Evolutionary conservation across 2,888 invertebrate genomes (phyloP).

Genomic region (Meghimatium bilineatum): DNA sequence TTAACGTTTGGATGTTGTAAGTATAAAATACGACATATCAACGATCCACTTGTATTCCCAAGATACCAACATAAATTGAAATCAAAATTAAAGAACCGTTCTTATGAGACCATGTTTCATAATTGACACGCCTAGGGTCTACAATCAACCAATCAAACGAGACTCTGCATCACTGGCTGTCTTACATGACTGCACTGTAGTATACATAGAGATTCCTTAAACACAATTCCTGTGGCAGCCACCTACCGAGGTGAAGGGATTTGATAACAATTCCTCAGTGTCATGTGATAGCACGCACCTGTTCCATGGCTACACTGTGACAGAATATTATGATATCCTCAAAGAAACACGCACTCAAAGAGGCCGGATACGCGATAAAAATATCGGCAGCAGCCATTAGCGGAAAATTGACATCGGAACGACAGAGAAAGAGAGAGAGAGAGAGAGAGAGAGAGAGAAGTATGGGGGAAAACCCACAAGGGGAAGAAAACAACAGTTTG

Average conservation of each 20-base stretch:
- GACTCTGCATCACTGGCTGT: not conserved
- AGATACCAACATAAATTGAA: too few species aligned
- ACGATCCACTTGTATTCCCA: too few species aligned
- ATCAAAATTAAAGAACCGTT: not conserved
- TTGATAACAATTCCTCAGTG: slow-evolving; percentile 11
- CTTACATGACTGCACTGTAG: not conserved
- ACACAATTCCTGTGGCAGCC: slow-evolving; percentile 3
- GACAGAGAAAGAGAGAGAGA: not conserved
- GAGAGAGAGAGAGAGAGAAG: not conserved
- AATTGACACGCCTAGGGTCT: too few species aligned
- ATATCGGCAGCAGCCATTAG: not conserved
- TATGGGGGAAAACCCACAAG: not conserved
- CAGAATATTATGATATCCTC: not conserved
- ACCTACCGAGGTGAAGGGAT: slow-evolving; percentile 19
- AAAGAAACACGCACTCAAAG: not conserved
- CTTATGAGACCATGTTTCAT: too few species aligned
- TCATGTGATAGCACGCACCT: slow-evolving; percentile 27
- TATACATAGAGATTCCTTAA: not conserved
- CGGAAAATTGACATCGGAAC: not conserved
- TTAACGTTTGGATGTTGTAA: too few species aligned
- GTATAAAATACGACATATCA: too few species aligned
- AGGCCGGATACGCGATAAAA: not conserved
- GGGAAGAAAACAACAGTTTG: not conserved
- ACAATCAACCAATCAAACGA: not conserved
- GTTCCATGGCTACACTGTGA: not conserved